Percentiles rank a stretch among this genome's conserved stretches.
Evolutionary conservation across 2,888 invertebrate species (phyloP).

Genomic region (Drosophila bunnanda): DNA sequence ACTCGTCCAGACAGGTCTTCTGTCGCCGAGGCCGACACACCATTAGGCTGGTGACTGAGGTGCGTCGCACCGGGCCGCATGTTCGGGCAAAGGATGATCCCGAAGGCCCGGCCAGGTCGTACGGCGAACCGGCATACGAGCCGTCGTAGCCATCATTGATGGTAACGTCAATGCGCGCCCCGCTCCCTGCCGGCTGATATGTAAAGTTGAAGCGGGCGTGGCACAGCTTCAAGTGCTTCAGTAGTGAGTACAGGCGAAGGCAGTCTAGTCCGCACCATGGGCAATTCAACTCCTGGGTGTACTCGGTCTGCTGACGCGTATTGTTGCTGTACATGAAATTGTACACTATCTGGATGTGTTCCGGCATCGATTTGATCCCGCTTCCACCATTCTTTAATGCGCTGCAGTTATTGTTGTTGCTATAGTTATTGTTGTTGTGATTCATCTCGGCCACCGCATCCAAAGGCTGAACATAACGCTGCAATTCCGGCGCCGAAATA

Average conservation of each 20-base stretch:
- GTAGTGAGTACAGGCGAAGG: constrained; percentile 92
- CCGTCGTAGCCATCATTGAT: constrained; percentile 98
- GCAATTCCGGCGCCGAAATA: constrained; percentile 75
- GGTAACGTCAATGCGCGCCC: constrained; percentile 96
- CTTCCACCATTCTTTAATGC: constrained; percentile 48
- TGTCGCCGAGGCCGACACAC: constrained; percentile 87
- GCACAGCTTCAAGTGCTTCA: constrained; percentile 96
- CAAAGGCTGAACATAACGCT: constrained; percentile 70
- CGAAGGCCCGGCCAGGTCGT: constrained; percentile 92
- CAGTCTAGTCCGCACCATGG: constrained; percentile 98
- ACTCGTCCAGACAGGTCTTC: constrained; percentile 91
- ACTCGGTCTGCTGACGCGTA: constrained; percentile 97
- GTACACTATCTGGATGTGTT: constrained; percentile 93
- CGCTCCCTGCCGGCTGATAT: constrained; percentile 87
- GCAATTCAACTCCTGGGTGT: constrained; percentile 95
- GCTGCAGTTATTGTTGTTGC: constrained; percentile 58
- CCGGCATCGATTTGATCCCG: constrained; percentile 68
- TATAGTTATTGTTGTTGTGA: constrained; percentile 76
- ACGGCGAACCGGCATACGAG: constrained; percentile 96
- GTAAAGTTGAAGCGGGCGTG: constrained; percentile 97
- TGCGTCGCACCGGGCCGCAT: constrained; percentile 87
- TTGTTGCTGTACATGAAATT: constrained; percentile 98
- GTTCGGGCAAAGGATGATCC: constrained; percentile 90
- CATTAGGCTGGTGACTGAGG: constrained; percentile 87
- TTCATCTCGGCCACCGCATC: constrained; percentile 66